Evolutionary conservation across 2,113 vertebrate species (phyloP).

Genomic region (Misgurnus anguillicaudatus): DNA sequence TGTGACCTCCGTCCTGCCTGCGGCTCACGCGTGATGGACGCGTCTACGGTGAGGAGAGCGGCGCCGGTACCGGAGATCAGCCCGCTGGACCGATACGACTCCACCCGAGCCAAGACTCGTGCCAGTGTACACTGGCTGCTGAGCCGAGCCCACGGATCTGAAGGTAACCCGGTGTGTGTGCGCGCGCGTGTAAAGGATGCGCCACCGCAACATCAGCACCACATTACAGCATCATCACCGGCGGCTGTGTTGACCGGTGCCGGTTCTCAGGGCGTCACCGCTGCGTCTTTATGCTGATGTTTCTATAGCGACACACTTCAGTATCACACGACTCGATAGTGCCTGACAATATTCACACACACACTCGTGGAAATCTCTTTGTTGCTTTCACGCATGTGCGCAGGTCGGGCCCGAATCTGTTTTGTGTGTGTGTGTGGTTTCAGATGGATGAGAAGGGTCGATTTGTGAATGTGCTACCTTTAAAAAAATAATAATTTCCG

Average conservation of each 20-base stretch:
- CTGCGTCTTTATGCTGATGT: not conserved
- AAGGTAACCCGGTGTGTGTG: slow-evolving; percentile 71
- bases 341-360: not conserved
- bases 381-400: slow-evolving; percentile 4
- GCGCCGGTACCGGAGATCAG: slow-evolving; percentile 86
- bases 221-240: not conserved
- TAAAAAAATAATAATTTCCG: no score
- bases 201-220: slow-evolving; percentile 23
- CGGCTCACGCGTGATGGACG: slow-evolving; percentile 79
- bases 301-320: not conserved
- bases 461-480: no score
- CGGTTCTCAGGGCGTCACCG: not conserved
- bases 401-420: not conserved
- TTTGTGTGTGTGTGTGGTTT: not conserved
- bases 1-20: slow-evolving; percentile 37
- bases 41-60: slow-evolving; percentile 76
- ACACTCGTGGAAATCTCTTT: not conserved
- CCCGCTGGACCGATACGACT: slow-evolving; percentile 87
- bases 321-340: not conserved
- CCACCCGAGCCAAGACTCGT: slow-evolving; percentile 79
- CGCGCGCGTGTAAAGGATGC: not conserved
- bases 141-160: slow-evolving; percentile 78
- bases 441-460: not conserved
- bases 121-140: slow-evolving; percentile 87
- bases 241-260: slow-evolving; percentile 4